phyloP scores from a whole-genome alignment of 2,888 invertebrate genomes.

The Erebia aethiops region DNA sequence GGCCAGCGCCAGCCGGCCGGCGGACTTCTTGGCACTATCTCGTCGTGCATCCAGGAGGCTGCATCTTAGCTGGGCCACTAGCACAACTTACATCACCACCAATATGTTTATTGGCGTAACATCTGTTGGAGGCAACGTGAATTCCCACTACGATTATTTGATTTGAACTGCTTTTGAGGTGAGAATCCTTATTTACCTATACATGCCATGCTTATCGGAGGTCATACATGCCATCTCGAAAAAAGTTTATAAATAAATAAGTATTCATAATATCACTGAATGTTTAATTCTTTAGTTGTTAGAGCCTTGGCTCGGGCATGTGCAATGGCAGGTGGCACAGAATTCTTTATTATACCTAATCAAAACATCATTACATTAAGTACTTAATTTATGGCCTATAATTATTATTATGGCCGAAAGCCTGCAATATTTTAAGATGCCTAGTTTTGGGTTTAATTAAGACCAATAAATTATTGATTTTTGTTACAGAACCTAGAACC shows the following conservation, averaged over 20 bases:
- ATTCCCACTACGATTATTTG: constrained; percentile 79
- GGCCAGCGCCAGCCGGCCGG: constrained; percentile 39
- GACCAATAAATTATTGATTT: constrained; percentile 7
- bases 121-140: constrained; percentile 77
- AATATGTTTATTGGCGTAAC: constrained; percentile 82
- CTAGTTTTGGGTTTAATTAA: constrained; percentile 11
- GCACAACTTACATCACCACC: constrained; percentile 46
- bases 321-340: not conserved
- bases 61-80: constrained; percentile 29
- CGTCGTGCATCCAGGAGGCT: constrained; percentile 44
- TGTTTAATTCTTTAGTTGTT: constrained; percentile 10
- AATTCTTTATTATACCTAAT: not conserved
- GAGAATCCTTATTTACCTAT: constrained; percentile 46
- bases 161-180: constrained; percentile 72
- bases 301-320: not conserved
- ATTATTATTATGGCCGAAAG: no score
- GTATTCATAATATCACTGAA: constrained; percentile 38
- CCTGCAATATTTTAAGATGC: not conserved
- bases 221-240: constrained; percentile 35
- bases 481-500: constrained; percentile 27
- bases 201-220: constrained; percentile 26
- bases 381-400: no score
- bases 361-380: not conserved
- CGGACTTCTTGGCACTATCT: constrained; percentile 45
- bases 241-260: constrained; percentile 54